phyloP scores from a whole-genome alignment of 1,140 invertebrate species.

The Tribolium castaneum region DNA sequence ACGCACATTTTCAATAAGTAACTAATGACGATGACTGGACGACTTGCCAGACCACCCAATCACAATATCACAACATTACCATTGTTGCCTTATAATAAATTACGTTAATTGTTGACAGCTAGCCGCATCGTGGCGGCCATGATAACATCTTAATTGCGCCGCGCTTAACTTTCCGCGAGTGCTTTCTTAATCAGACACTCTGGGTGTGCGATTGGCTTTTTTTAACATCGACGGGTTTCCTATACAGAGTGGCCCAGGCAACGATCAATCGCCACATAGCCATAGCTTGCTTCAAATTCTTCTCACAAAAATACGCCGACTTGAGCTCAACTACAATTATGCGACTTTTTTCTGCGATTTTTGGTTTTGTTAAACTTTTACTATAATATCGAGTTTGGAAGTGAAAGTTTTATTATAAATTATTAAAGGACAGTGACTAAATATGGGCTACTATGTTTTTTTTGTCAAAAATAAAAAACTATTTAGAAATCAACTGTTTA shows the following conservation, averaged over 20 bases:
- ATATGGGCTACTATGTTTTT: no score
- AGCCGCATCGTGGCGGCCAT: slow-evolving; percentile 60
- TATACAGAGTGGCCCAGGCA: background rate
- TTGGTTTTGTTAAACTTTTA: background rate
- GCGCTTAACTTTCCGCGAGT: slow-evolving; percentile 61
- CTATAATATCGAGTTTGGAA: no score
- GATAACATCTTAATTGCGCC: slow-evolving; percentile 64
- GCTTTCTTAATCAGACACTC: slow-evolving; percentile 60
- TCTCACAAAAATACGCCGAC: no score
- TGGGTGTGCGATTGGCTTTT: slow-evolving; percentile 34
- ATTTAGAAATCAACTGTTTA: no score
- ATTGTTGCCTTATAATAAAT: slow-evolving; percentile 64
- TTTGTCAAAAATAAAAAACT: no score
- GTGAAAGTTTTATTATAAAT: no score
- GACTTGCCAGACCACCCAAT: slow-evolving; percentile 58
- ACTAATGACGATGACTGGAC: slow-evolving; percentile 62
- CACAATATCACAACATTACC: slow-evolving; percentile 62
- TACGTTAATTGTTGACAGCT: slow-evolving; percentile 64
- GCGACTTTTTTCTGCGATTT: background rate
- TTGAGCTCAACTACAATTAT: no score
- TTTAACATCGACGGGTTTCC: slow-evolving; percentile 7
- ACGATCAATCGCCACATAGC: no score
- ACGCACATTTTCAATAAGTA: slow-evolving; percentile 57
- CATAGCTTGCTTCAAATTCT: no score
- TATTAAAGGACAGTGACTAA: no score